Percentiles rank a stretch among this genome's conserved stretches.
phyloP scores from a whole-genome alignment of 1,140 invertebrate genomes.

The Pogonus chalceus region DNA sequence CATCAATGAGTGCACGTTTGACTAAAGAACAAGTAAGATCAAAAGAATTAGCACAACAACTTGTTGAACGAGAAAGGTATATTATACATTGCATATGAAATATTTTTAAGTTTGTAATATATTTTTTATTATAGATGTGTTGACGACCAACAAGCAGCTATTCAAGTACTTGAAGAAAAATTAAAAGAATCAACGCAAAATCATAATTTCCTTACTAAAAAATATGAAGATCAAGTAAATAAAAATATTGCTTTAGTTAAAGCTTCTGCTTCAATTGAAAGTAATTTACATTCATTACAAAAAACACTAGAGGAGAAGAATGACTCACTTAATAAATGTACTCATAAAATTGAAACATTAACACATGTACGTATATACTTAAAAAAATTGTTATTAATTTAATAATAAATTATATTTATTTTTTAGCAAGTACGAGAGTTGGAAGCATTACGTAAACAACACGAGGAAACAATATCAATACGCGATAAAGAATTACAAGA shows the following conservation, averaged over 20 bases:
- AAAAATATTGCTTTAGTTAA: not conserved
- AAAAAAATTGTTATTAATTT: not conserved
- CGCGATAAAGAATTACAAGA: constrained; percentile 16
- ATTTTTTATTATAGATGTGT: too few species aligned
- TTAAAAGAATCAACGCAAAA: not conserved
- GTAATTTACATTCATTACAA: not conserved
- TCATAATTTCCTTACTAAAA: not conserved
- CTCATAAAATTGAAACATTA: constrained; percentile 1
- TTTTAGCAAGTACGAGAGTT: constrained; percentile 18
- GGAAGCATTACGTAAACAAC: constrained; percentile 14
- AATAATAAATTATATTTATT: constrained; percentile 15
- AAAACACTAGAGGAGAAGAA: constrained; percentile 3
- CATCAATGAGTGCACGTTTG: constrained; percentile 17
- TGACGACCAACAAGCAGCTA: not conserved
- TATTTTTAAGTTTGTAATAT: too few species aligned
- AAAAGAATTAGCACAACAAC: not conserved
- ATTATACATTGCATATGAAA: too few species aligned
- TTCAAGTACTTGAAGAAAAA: not conserved
- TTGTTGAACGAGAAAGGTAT: not conserved
- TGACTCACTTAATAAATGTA: not conserved
- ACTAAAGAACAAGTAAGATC: constrained; percentile 1
- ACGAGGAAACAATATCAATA: constrained; percentile 19
- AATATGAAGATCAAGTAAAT: not conserved
- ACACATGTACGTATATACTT: constrained; percentile 4
- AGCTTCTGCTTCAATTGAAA: not conserved